These are phyloP conservation scores for Ypsolopha sequella DNA, from an alignment of 2,888 invertebrate genomes.

Conservation along the genomic window DNA sequence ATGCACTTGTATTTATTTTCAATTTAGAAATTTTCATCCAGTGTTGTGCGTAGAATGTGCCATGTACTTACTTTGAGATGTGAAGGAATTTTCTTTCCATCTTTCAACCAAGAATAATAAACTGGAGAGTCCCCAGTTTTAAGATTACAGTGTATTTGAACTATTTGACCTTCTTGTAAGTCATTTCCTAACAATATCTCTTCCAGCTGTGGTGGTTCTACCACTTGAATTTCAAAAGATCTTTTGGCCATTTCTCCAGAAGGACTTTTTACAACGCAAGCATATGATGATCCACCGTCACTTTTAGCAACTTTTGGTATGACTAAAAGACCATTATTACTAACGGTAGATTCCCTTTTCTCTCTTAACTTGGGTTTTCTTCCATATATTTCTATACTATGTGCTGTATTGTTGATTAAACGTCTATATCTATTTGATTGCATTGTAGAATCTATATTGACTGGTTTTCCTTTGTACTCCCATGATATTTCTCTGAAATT, in stretches of 20 bases:
- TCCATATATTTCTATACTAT: conserved; percentile 56
- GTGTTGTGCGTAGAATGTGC: neutral
- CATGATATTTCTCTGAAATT: conserved; percentile 57
- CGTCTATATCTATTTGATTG: conserved; percentile 44
- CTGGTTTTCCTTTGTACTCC: conserved; percentile 62
- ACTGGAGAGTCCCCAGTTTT: conserved; percentile 80
- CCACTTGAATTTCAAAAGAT: conserved; percentile 77
- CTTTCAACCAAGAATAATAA: conserved; percentile 78
- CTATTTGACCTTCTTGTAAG: conserved; percentile 85
- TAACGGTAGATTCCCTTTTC: conserved; percentile 38
- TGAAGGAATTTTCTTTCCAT: conserved; percentile 73
- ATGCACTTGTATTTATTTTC: neutral
- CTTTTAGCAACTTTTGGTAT: conserved; percentile 72
- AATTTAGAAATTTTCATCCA: neutral
- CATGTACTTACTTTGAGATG: conserved; percentile 69
- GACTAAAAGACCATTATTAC: conserved; percentile 65
- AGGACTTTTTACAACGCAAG: conserved; percentile 81
- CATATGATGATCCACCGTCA: conserved; percentile 82
- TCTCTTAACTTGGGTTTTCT: conserved; percentile 60
- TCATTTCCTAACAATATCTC: conserved; percentile 85
- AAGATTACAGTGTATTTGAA: conserved; percentile 86
- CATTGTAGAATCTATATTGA: conserved; percentile 31
- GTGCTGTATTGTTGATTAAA: conserved; percentile 32
- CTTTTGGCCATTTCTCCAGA: conserved; percentile 83
- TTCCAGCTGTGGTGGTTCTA: conserved; percentile 83